phyloP scores from a whole-genome alignment of 2,113 vertebrate species.

The Bombycilla garrulus region DNA sequence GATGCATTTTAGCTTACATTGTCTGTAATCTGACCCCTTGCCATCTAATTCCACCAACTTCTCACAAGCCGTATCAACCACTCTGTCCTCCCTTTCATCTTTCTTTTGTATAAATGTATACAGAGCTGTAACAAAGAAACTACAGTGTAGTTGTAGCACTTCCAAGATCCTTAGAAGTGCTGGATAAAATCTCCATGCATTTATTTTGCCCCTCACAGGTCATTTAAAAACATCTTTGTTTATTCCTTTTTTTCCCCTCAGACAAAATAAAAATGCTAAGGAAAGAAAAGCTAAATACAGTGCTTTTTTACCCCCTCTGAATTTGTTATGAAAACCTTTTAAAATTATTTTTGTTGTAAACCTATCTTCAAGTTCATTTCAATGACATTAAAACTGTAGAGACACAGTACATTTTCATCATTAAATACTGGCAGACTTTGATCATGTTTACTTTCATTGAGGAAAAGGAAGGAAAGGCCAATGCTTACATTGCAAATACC shows the following conservation, averaged over 20 bases:
- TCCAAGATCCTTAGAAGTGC: slow-evolving; percentile 45
- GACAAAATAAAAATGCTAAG: not conserved
- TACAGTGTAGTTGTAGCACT: slow-evolving; percentile 58
- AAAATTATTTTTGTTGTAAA: slow-evolving; percentile 28
- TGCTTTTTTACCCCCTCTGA: fast-evolving
- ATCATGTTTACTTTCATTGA: slow-evolving; percentile 40
- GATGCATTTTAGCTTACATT: slow-evolving; percentile 70
- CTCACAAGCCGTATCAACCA: slow-evolving; percentile 56
- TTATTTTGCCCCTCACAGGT: not conserved
- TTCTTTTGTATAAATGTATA: slow-evolving; percentile 66
- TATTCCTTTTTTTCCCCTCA: not conserved
- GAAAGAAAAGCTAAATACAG: not conserved
- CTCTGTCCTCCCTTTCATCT: slow-evolving; percentile 65
- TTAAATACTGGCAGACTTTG: slow-evolving; percentile 35
- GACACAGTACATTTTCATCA: not conserved
- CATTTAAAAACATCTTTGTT: slow-evolving; percentile 16
- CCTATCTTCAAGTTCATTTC: slow-evolving; percentile 20
- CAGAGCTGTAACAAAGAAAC: slow-evolving; percentile 64
- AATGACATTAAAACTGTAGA: slow-evolving; percentile 2
- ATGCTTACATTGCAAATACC: slow-evolving; percentile 54
- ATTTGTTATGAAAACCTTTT: not conserved
- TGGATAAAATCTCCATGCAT: slow-evolving; percentile 31
- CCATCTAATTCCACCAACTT: slow-evolving; percentile 61
- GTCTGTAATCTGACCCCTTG: slow-evolving; percentile 69
- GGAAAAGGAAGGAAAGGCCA: slow-evolving; percentile 40